phyloP scores from a whole-genome alignment of 2,113 vertebrate species.

The Theristicus caerulescens region DNA sequence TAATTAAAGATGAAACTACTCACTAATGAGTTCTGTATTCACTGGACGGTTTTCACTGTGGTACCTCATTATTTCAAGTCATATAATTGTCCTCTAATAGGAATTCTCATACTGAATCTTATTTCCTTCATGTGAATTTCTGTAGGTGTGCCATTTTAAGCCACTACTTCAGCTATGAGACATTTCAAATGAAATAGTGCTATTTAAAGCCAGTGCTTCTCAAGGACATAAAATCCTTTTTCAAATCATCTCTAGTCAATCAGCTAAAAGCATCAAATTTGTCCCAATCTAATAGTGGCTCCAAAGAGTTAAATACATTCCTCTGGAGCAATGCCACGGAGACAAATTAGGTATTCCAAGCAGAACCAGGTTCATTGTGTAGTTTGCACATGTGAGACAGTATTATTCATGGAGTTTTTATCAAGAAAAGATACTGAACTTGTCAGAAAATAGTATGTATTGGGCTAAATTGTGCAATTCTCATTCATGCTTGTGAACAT shows the following conservation, averaged over 20 bases:
- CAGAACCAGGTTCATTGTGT: constrained; percentile 36
- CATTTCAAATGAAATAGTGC: background rate
- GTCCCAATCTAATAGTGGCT: background rate
- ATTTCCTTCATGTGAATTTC: background rate
- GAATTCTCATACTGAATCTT: background rate
- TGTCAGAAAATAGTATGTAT: constrained; percentile 31
- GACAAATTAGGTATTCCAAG: constrained; percentile 45
- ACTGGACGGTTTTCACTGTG: background rate
- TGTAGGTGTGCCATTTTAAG: background rate
- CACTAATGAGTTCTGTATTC: background rate
- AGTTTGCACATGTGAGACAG: constrained; percentile 20
- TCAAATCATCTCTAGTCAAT: background rate
- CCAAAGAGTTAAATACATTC: constrained; percentile 34
- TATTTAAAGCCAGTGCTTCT: background rate
- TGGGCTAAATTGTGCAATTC: constrained; percentile 3
- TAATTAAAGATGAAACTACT: background rate
- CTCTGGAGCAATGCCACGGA: background rate
- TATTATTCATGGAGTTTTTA: constrained; percentile 40
- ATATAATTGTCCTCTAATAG: constrained; percentile 15
- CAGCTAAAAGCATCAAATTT: background rate
- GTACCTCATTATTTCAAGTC: constrained; percentile 26
- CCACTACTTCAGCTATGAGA: background rate
- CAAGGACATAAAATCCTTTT: constrained; percentile 29
- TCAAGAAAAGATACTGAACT: constrained; percentile 17
- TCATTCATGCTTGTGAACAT: constrained; percentile 46